Percentiles rank a stretch among this genome's conserved stretches.
Conservation (phyloP, 2,797 vertebrate genomes). For the Limosa lapponica region DNA sequence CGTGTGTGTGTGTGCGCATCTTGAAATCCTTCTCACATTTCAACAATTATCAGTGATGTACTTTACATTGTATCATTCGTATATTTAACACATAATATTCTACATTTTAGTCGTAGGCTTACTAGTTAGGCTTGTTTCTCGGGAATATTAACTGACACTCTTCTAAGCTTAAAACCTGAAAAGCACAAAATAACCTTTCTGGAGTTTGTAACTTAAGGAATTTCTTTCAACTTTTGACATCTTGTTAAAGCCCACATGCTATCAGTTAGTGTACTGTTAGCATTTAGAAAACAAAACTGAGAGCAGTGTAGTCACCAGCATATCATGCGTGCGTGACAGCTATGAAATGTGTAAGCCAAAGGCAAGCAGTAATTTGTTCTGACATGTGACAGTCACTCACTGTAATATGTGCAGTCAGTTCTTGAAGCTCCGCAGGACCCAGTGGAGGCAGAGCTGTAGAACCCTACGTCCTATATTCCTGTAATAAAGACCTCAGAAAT, state of each 20-base stretch:
- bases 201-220: not conserved
- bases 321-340: not conserved
- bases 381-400: conserved; percentile 25
- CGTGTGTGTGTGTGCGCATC: not conserved
- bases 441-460: not conserved
- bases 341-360: conserved; percentile 1
- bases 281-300: conserved; percentile 2
- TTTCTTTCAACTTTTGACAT: not conserved
- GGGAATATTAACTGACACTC: not conserved
- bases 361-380: conserved; percentile 21
- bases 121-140: not conserved
- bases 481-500: not conserved
- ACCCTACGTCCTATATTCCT: not conserved
- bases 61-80: not conserved
- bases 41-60: not conserved
- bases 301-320: not conserved
- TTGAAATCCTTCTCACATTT: not conserved
- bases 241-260: not conserved
- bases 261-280: not conserved
- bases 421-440: not conserved
- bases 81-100: not conserved
- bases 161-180: not conserved
- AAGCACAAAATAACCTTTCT: not conserved
- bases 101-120: not conserved
- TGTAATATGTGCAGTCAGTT: not conserved